Conservation (phyloP, 2,113 vertebrate genomes). For the Lathamus discolor region DNA sequence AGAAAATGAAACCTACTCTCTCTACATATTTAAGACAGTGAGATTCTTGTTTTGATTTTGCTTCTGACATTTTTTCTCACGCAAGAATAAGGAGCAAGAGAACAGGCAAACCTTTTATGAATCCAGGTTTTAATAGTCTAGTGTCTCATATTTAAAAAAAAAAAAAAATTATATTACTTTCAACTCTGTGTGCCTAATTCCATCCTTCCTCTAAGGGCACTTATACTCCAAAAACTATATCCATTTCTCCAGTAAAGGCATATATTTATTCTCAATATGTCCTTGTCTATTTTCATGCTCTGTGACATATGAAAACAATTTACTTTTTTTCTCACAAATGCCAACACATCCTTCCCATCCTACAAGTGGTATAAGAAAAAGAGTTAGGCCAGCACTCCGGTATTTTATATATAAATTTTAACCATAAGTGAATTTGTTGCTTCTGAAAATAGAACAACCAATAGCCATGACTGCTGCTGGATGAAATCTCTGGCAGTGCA, state of each 20-base stretch:
- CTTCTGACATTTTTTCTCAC: background rate
- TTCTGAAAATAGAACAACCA: background rate
- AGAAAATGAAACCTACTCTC: background rate
- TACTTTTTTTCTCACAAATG: background rate
- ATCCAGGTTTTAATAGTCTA: background rate
- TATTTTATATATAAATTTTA: background rate
- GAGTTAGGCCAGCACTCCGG: background rate
- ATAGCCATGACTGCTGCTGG: background rate
- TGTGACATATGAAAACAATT: background rate
- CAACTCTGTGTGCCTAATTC: background rate
- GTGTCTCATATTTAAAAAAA: background rate
- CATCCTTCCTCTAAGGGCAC: background rate
- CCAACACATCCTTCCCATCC: background rate
- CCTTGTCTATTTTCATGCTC: background rate
- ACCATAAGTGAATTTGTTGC: background rate
- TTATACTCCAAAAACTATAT: background rate
- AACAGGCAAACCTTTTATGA: background rate
- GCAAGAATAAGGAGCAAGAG: background rate
- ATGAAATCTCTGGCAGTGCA: background rate
- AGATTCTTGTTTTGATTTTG: background rate
- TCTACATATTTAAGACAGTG: background rate
- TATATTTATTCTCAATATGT: background rate
- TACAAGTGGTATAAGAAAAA: background rate
- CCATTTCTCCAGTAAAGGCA: background rate
- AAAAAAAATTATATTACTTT: background rate